Conservation (phyloP, 2,797 vertebrate species). For the Miichthys miiuy region DNA sequence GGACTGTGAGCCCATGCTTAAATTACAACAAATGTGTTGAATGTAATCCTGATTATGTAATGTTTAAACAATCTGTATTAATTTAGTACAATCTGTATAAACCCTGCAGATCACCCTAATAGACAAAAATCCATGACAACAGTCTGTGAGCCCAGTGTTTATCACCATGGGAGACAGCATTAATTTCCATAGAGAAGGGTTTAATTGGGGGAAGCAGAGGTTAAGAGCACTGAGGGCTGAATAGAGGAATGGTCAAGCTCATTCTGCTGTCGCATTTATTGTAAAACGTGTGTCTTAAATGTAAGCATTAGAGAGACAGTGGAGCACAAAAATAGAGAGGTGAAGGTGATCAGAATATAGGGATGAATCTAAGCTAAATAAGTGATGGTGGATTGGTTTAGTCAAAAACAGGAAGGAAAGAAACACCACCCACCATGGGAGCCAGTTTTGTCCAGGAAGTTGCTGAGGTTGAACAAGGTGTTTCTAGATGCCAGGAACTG, state of each 20-base stretch:
- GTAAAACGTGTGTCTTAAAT: neutral
- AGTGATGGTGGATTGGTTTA: neutral
- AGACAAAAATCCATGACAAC: constrained; percentile 33
- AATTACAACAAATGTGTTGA: neutral
- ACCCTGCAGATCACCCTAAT: neutral
- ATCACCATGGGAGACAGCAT: constrained; percentile 38
- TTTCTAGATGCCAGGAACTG: constrained; percentile 99
- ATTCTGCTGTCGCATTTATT: neutral
- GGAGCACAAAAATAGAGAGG: neutral
- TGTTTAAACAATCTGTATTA: constrained; percentile 1
- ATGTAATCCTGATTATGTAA: constrained; percentile 3
- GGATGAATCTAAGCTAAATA: neutral
- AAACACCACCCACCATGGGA: constrained; percentile 91
- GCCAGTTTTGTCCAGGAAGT: constrained; percentile 99
- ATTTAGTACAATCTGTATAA: neutral
- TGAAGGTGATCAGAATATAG: neutral
- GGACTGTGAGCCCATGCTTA: neutral
- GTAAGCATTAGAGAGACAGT: neutral
- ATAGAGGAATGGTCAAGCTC: neutral
- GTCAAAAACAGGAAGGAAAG: neutral
- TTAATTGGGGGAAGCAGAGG: constrained; percentile 36
- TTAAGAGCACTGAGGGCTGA: neutral
- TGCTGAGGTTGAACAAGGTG: constrained; percentile 98
- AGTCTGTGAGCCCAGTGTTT: constrained; percentile 42
- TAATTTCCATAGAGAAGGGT: constrained; percentile 49